Evolutionary conservation across 1,140 invertebrate species (phyloP), one percentile per base, ranked within the genome.

Genomic region (Idris sp.): DNA sequence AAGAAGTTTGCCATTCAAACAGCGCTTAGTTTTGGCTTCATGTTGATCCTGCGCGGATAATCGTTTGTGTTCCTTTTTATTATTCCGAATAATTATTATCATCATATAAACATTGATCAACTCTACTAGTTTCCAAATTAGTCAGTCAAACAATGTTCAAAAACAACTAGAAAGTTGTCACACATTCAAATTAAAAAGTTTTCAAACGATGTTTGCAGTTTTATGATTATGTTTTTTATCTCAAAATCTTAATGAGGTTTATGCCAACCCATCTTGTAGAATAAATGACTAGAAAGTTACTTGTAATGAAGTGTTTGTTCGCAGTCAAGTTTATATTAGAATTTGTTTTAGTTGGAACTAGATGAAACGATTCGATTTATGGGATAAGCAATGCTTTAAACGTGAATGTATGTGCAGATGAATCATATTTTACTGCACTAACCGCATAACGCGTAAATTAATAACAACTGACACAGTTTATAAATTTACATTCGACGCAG

Each of bases 191-290:
- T n/a, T n/a, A n/a, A n/a, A n/a, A n/a, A n/a, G n/a, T n/a, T n/a
- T n/a, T n/a, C n/a, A n/a, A n/a, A n/a, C n/a, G n/a, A n/a, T n/a
- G n/a, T n/a, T n/a, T n/a, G n/a, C n/a, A n/a, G n/a, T n/a, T n/a
- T n/a, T n/a, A n/a, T n/a, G n/a, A n/a, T n/a, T n/a, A n/a, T n/a
- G n/a, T n/a, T n/a, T n/a, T n/a, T n/a, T n/a, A n/a, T n/a, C n/a
- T n/a, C n/a, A n/a, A n/a, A n/a, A n/a, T n/a, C n/a, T 67, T 67
- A 56, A 56, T 25, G 62, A 67, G 40, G 41, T 51, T 67, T 56
- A 67, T 67, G 62, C 56, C 41, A 58, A 68, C 41, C 51, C 56
- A 68, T 68, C 58, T 41, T 30, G n/a, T n/a, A n/a, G n/a, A n/a
- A 58, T 48, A 49, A 58, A 68, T 67, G 49, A 33, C 40, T 30